phyloP scores from a whole-genome alignment of 2,888 invertebrate genomes.

The Thera obeliscata region DNA sequence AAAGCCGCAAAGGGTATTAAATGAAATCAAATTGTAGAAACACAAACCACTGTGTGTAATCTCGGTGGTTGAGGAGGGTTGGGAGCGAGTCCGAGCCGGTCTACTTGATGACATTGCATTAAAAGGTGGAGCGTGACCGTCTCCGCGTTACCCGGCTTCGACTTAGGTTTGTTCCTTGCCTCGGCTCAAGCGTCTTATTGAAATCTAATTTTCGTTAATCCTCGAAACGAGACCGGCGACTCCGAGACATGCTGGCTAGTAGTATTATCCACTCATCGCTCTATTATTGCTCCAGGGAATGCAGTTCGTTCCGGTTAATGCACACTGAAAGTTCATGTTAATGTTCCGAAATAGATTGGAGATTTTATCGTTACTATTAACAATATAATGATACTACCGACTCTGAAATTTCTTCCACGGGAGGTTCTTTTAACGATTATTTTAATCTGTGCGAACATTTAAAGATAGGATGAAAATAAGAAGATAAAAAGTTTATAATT shows the following conservation, averaged over 20 bases:
- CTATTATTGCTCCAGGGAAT: conserved; percentile 59
- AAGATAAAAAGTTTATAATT: conserved; percentile 43
- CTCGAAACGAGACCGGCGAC: conserved; percentile 63
- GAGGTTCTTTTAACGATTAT: conserved; percentile 41
- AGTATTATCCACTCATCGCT: conserved; percentile 56
- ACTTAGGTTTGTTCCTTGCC: conserved; percentile 72
- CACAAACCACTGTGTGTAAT: conserved; percentile 21
- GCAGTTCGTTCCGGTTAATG: conserved; percentile 48
- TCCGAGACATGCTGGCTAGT: conserved; percentile 61
- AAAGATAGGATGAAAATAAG: conserved; percentile 38
- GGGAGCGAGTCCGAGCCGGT: conserved; percentile 37
- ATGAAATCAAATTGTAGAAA: conserved; percentile 15
- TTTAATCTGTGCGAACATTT: conserved; percentile 43
- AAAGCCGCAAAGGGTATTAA: neutral
- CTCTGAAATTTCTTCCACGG: conserved; percentile 31
- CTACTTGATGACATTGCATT: conserved; percentile 70
- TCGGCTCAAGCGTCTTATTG: conserved; percentile 80
- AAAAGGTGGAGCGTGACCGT: conserved; percentile 75
- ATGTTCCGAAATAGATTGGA: conserved; percentile 43
- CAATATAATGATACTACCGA: conserved; percentile 38
- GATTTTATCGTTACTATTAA: conserved; percentile 41
- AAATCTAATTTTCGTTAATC: conserved; percentile 84
- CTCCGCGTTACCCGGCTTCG: conserved; percentile 70
- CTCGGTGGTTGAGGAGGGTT: conserved; percentile 25
- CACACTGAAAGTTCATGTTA: conserved; percentile 45